Evolutionary conservation across 2,888 invertebrate species (phyloP).

Genomic region (Colostygia pectinataria): DNA sequence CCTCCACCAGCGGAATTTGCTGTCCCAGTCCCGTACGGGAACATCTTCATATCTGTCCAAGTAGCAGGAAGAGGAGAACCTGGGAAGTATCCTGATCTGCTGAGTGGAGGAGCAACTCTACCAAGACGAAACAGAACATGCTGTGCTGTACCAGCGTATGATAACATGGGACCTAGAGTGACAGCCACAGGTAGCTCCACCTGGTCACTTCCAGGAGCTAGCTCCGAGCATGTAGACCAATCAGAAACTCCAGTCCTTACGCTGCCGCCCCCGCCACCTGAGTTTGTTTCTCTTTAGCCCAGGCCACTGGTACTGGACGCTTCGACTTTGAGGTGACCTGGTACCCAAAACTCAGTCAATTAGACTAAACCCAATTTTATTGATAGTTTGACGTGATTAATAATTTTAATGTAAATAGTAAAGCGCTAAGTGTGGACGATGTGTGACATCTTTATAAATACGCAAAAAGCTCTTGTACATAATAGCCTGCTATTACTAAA

Average conservation of each 20-base stretch:
- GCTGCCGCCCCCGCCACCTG: constrained; percentile 83
- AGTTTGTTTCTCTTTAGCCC: constrained; percentile 79
- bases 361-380: constrained; percentile 74
- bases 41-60: constrained; percentile 94
- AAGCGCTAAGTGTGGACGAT: constrained; percentile 63
- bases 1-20: constrained; percentile 82
- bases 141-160: constrained; percentile 87
- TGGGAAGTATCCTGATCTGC: constrained; percentile 88
- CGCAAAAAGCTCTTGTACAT: constrained; percentile 5
- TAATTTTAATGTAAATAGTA: constrained; percentile 68
- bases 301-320: constrained; percentile 77
- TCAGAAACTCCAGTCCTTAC: constrained; percentile 73
- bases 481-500: not conserved
- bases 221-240: constrained; percentile 60
- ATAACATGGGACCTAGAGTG: constrained; percentile 95
- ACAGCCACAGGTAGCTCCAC: constrained; percentile 94
- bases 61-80: constrained; percentile 82
- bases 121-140: constrained; percentile 77
- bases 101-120: constrained; percentile 77
- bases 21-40: constrained; percentile 84
- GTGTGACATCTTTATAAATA: constrained; percentile 74
- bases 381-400: constrained; percentile 63
- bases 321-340: constrained; percentile 76
- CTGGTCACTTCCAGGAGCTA: constrained; percentile 88
- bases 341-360: constrained; percentile 73